phyloP scores from a whole-genome alignment of 2,888 invertebrate species.

The Sinelater perroti region DNA sequence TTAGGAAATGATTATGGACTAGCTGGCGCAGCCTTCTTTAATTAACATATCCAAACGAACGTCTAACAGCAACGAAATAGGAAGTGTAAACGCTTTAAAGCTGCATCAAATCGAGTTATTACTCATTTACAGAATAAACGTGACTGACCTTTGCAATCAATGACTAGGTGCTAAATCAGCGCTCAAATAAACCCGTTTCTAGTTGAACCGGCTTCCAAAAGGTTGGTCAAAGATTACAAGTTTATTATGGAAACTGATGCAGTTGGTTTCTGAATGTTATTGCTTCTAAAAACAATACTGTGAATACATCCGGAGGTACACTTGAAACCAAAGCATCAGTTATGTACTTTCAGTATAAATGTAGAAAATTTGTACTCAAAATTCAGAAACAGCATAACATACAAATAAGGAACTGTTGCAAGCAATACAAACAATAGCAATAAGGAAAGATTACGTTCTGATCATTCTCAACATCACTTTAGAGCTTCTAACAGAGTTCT shows the following conservation, averaged over 20 bases:
- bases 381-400: constrained; percentile 2
- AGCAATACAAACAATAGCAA: constrained; percentile 12
- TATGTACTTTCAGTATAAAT: too few species aligned
- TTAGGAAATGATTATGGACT: too few species aligned
- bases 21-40: too few species aligned
- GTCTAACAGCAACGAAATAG: too few species aligned
- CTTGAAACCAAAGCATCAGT: too few species aligned
- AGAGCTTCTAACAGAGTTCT: too few species aligned
- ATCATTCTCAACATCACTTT: neutral
- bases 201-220: too few species aligned
- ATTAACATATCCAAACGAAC: too few species aligned
- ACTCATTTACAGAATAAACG: constrained; percentile 14
- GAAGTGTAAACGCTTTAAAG: neutral
- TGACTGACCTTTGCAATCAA: constrained; percentile 5
- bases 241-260: neutral
- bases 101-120: constrained; percentile 8
- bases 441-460: neutral
- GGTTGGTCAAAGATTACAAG: neutral
- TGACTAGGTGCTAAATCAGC: constrained; percentile 17
- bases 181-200: constrained; percentile 12
- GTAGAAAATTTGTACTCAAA: constrained; percentile 15
- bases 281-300: too few species aligned
- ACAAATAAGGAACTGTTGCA: constrained; percentile 11
- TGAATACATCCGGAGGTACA: too few species aligned
- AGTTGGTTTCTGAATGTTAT: too few species aligned